phyloP scores from a whole-genome alignment of 2,797 vertebrate species.

The Tolypeutes matacus region DNA sequence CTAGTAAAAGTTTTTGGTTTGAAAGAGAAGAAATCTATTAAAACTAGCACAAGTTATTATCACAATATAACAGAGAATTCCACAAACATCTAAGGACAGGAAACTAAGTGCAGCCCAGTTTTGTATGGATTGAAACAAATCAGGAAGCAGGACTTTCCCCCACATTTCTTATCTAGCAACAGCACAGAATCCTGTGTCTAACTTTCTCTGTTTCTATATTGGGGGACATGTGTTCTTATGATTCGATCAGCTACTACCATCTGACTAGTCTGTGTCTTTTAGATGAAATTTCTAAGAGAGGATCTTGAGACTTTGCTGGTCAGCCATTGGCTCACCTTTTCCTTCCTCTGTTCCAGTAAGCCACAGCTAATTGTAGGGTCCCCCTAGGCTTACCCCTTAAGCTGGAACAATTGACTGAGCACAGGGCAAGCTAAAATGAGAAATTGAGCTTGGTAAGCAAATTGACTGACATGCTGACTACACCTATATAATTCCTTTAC shows the following conservation, averaged over 20 bases:
- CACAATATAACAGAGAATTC: constrained; percentile 31
- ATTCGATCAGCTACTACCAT: constrained; percentile 1
- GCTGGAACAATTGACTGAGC: not conserved
- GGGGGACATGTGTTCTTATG: constrained; percentile 47
- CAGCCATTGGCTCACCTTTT: not conserved
- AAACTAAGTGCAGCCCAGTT: constrained; percentile 57
- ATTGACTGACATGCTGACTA: not conserved
- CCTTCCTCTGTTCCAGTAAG: constrained; percentile 23
- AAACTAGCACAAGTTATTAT: constrained; percentile 66
- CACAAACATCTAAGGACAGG: constrained; percentile 53
- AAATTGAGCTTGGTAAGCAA: not conserved
- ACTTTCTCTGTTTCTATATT: constrained; percentile 11
- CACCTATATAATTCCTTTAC: not conserved
- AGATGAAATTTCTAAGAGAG: constrained; percentile 46
- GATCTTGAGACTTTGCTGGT: not conserved
- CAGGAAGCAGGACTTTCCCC: constrained; percentile 67
- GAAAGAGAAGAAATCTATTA: constrained; percentile 52
- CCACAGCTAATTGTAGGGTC: not conserved
- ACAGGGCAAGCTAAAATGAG: not conserved
- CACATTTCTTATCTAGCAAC: constrained; percentile 52
- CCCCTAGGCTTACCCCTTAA: not conserved
- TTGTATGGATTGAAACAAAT: constrained; percentile 61
- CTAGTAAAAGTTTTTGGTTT: constrained; percentile 63
- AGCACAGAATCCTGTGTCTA: constrained; percentile 47
- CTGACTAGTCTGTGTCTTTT: constrained; percentile 16